Evolutionary conservation across 2,888 invertebrate species (phyloP).

Genomic region (Sphaerophoria taeniata): DNA sequence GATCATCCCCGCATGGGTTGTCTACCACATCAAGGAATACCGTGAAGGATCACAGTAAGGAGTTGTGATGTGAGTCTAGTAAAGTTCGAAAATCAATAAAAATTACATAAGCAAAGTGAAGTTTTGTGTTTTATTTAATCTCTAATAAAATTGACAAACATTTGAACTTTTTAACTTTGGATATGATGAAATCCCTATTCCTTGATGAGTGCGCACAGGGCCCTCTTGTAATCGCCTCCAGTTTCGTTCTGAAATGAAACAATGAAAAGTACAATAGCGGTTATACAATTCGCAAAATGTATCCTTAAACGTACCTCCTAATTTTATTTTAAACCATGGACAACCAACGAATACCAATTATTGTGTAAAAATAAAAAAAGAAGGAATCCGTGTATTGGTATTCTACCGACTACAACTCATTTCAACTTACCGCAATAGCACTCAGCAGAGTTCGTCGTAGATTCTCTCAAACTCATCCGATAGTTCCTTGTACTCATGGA

Average conservation of each 20-base stretch:
- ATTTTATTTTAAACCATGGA: constrained; percentile 4
- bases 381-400: constrained; percentile 31
- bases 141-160: constrained; percentile 36
- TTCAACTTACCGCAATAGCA: constrained; percentile 84
- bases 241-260: constrained; percentile 82
- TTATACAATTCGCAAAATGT: background rate
- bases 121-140: too few relatives aligned
- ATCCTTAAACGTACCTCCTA: constrained; percentile 59
- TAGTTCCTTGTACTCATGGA: constrained; percentile 88
- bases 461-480: constrained; percentile 87
- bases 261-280: background rate
- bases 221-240: constrained; percentile 84
- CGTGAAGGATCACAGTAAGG: constrained; percentile 74
- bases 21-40: constrained; percentile 80
- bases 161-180: constrained; percentile 26
- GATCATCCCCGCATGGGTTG: constrained; percentile 80
- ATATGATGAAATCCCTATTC: constrained; percentile 31
- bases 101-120: constrained; percentile 44
- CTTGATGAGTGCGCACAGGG: constrained; percentile 82
- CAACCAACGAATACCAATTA: constrained; percentile 30
- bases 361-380: constrained; percentile 16
- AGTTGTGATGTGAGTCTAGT: background rate
- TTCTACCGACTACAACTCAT: constrained; percentile 3
- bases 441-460: constrained; percentile 87
- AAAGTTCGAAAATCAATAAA: constrained; percentile 54